phyloP scores from a whole-genome alignment of 2,797 vertebrate genomes.

The Melanotaenia boesemani region DNA sequence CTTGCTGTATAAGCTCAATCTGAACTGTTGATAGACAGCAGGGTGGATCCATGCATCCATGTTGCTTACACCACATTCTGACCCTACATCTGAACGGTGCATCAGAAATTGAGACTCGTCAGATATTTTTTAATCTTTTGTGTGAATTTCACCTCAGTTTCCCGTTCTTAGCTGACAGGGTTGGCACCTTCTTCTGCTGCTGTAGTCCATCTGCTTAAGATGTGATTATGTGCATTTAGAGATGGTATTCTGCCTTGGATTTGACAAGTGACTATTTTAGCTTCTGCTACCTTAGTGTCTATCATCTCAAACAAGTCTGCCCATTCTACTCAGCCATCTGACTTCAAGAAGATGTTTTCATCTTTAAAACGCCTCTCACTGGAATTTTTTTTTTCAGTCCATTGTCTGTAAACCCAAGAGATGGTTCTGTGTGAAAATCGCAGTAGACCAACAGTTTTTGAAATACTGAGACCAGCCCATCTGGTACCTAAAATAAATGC shows the following conservation, averaged over 20 bases:
- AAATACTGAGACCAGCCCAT: background rate
- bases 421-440: background rate
- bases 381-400: background rate
- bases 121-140: background rate
- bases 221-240: background rate
- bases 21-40: background rate
- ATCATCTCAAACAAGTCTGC: background rate
- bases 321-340: no score
- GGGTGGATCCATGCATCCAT: background rate
- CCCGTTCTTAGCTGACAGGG: background rate
- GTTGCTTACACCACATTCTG: background rate
- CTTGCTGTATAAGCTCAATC: background rate
- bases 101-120: background rate
- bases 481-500: background rate
- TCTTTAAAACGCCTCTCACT: background rate
- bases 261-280: background rate
- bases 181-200: background rate
- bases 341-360: background rate
- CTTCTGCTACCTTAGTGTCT: no score
- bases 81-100: background rate
- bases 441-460: background rate
- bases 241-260: background rate
- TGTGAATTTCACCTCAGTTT: background rate
- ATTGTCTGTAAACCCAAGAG: background rate
- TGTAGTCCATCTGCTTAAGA: background rate